These are phyloP conservation scores for Bathynomus jamesi DNA, from an alignment of 1,140 invertebrate genomes.

Conservation along the genomic window DNA sequence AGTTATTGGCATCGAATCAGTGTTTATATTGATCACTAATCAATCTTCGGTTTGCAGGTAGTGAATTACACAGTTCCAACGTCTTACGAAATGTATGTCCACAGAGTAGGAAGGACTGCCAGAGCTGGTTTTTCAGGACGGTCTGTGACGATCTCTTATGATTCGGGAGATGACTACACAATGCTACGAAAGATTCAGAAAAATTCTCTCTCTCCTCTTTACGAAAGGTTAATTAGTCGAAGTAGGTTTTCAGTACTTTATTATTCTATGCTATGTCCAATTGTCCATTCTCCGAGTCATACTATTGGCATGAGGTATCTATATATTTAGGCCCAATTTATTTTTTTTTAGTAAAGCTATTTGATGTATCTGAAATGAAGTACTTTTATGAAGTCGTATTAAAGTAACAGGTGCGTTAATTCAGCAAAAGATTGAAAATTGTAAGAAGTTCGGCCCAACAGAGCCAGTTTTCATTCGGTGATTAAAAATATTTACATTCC, in stretches of 20 bases:
- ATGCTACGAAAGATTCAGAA: background rate
- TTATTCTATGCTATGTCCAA: background rate
- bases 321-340: too few species aligned
- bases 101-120: conserved; percentile 9
- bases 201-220: background rate
- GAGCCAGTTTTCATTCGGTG: too few species aligned
- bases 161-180: background rate
- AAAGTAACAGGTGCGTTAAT: too few species aligned
- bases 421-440: too few species aligned
- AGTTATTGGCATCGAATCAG: too few species aligned
- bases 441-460: too few species aligned
- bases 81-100: conserved; percentile 15
- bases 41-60: conserved; percentile 74
- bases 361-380: too few species aligned
- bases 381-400: too few species aligned
- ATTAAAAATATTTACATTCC: too few species aligned
- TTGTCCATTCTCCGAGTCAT: background rate
- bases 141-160: background rate
- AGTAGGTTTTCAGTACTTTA: background rate
- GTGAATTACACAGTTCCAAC: conserved; percentile 13
- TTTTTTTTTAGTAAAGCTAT: too few species aligned
- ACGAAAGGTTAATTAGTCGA: background rate
- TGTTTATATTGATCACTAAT: too few species aligned
- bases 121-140: conserved; percentile 3
- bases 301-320: too few species aligned